Percentiles rank a stretch among this genome's conserved stretches.
phyloP scores from a whole-genome alignment of 2,113 vertebrate genomes.

The Nyctibius bracteatus region DNA sequence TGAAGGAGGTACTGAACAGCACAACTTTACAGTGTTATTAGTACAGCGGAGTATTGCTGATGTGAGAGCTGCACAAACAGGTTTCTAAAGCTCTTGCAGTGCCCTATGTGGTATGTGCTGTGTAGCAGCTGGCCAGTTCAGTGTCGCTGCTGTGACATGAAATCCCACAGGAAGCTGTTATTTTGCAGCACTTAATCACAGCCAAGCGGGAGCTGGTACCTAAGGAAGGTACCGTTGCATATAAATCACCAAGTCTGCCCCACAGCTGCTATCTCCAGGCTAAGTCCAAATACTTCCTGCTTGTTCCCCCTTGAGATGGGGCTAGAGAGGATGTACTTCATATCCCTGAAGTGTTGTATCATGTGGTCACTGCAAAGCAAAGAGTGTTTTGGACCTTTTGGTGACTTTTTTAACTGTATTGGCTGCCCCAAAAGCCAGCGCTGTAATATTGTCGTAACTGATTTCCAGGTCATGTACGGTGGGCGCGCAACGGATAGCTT shows the following conservation, averaged over 20 bases:
- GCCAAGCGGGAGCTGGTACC: background rate
- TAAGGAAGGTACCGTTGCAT: background rate
- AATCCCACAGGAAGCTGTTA: background rate
- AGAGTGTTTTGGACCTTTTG: background rate
- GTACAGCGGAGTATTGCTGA: accelerated
- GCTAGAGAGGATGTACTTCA: background rate
- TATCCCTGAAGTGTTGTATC: accelerated
- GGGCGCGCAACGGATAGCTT: conserved; percentile 92
- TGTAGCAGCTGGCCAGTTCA: background rate
- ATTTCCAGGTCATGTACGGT: conserved; percentile 91
- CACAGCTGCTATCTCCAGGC: background rate
- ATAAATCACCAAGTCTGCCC: accelerated
- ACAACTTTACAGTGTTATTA: background rate
- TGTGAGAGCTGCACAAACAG: background rate
- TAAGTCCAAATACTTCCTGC: background rate
- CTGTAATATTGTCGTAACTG: accelerated
- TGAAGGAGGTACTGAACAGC: background rate
- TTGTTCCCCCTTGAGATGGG: background rate
- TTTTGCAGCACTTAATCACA: background rate
- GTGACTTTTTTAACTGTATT: background rate
- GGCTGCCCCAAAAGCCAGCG: background rate
- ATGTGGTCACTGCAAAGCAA: background rate
- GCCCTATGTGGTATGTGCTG: accelerated
- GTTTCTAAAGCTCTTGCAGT: background rate
- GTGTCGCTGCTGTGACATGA: background rate